These are phyloP conservation scores for Laterallus jamaicensis DNA, from an alignment of 2,113 vertebrate genomes.

Conservation along the genomic window DNA sequence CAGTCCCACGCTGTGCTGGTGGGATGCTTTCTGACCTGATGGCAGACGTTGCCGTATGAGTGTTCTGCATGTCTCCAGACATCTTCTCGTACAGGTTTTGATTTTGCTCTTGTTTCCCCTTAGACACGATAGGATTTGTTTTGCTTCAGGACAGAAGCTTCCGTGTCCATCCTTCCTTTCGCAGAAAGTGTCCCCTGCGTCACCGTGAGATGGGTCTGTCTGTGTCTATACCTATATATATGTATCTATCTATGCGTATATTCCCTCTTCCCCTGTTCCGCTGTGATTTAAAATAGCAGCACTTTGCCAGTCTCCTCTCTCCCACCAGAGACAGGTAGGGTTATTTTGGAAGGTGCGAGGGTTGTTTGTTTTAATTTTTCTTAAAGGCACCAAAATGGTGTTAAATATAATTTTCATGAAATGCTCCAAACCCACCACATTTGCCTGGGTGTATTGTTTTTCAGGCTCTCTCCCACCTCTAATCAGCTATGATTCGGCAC, in stretches of 20 bases:
- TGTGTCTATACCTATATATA: neutral
- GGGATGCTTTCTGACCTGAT: neutral
- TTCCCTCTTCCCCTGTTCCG: neutral
- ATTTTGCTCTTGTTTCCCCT: neutral
- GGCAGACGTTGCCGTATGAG: neutral
- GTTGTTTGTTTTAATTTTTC: constrained; percentile 66
- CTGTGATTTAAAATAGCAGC: constrained; percentile 54
- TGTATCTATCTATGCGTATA: neutral
- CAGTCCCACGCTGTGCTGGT: neutral
- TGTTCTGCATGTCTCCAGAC: neutral
- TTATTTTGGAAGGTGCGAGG: constrained; percentile 60
- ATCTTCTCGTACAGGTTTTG: neutral
- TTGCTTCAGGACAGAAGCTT: neutral
- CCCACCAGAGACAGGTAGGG: constrained; percentile 59
- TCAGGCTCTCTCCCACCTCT: constrained; percentile 59
- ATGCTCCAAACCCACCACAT: constrained; percentile 24
- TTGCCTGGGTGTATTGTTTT: constrained; percentile 59
- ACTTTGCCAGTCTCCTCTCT: constrained; percentile 33
- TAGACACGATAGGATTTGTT: neutral
- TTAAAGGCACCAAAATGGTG: constrained; percentile 37
- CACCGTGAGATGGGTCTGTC: neutral
- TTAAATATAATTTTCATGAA: constrained; percentile 33
- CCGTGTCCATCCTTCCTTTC: neutral
- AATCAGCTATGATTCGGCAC: constrained; percentile 50
- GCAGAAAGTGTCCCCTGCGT: neutral